phyloP scores from a whole-genome alignment of 1,140 invertebrate species.

The Wiebesia pumilae region DNA sequence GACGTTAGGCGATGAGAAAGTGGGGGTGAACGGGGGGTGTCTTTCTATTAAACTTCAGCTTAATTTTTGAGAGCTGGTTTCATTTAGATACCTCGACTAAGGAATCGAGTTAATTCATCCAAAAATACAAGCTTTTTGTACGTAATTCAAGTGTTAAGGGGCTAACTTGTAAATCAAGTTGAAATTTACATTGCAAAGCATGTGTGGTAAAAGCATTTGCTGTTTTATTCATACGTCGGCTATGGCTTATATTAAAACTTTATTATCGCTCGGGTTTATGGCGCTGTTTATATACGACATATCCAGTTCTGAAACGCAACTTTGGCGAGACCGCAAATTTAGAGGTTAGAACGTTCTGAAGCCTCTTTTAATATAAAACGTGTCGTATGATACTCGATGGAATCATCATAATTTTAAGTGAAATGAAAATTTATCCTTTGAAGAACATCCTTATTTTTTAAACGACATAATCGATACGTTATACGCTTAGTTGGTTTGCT shows the following conservation, averaged over 20 bases:
- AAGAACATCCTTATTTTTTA: not conserved
- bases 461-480: not conserved
- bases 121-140: conserved; percentile 11
- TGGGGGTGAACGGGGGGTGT: not conserved
- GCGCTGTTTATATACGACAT: conserved; percentile 21
- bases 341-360: conserved; percentile 3
- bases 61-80: not conserved
- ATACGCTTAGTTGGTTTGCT: not conserved
- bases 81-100: not conserved
- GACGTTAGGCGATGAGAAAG: not conserved
- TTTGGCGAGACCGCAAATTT: not conserved
- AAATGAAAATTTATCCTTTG: not conserved
- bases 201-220: conserved; percentile 35
- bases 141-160: conserved; percentile 1
- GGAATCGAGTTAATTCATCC: not conserved
- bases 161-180: conserved; percentile 35
- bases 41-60: too few species aligned
- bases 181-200: conserved; percentile 49
- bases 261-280: conserved; percentile 44
- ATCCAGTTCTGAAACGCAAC: not conserved
- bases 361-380: not conserved
- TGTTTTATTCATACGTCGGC: conserved; percentile 38
- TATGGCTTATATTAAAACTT: conserved; percentile 45
- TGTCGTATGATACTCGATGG: not conserved
- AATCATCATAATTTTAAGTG: not conserved